A percentile compares a stretch with the other conserved stretches of the same genome.
These are phyloP conservation scores for Callorhinus ursinus DNA, from an alignment of 2,113 vertebrate species.

Conservation along the genomic window DNA sequence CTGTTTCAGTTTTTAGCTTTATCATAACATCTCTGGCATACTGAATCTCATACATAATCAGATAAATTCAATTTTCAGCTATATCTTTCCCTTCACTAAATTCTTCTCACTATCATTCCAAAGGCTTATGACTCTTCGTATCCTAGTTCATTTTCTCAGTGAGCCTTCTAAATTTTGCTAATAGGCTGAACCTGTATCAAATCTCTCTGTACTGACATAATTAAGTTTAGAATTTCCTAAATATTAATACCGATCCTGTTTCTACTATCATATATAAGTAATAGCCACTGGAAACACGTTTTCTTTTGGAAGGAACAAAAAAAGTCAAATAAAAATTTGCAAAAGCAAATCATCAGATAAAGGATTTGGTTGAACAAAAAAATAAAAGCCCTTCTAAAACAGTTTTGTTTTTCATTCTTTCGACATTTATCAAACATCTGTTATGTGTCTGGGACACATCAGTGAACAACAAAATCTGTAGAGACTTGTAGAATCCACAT, in stretches of 20 bases:
- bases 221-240: background rate
- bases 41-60: background rate
- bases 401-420: background rate
- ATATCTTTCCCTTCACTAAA: background rate
- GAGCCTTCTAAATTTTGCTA: background rate
- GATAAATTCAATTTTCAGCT: background rate
- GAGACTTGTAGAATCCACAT: background rate
- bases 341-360: constrained; percentile 38
- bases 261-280: background rate
- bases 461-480: background rate
- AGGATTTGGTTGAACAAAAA: background rate
- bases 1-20: background rate
- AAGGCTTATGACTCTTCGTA: background rate
- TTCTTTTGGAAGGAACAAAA: background rate
- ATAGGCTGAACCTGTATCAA: background rate
- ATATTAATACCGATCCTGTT: background rate
- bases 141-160: background rate
- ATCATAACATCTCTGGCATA: background rate
- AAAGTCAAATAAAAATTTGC: background rate
- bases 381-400: background rate
- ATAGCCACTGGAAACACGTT: background rate
- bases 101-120: background rate
- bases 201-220: background rate
- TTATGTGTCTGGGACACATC: background rate
- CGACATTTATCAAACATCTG: background rate